phyloP scores from a whole-genome alignment of 2,888 invertebrate species.

The Hedychridium roseum region DNA sequence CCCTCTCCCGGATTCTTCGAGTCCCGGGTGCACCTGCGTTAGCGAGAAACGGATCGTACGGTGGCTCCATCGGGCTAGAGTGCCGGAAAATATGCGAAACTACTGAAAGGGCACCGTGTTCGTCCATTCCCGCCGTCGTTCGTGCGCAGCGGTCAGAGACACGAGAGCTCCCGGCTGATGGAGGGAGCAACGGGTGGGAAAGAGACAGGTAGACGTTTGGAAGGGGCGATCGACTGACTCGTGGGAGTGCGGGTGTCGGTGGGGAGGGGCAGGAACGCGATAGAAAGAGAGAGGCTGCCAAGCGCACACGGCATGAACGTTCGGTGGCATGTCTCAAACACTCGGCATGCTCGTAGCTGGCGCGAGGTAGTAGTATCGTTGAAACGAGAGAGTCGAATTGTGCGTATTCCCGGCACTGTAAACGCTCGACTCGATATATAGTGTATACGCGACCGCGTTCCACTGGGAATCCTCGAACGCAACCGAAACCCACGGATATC shows the following conservation, averaged over 20 bases:
- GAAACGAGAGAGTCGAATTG: constrained; percentile 33
- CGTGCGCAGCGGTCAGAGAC: constrained; percentile 68
- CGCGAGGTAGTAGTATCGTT: constrained; percentile 45
- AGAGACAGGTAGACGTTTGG: constrained; percentile 7
- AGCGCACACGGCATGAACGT: constrained; percentile 53
- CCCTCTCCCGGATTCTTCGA: too few relatives aligned
- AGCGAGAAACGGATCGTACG: constrained; percentile 30
- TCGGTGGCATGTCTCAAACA: constrained; percentile 57
- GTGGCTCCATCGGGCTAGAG: constrained; percentile 43
- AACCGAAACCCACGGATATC: too few relatives aligned
- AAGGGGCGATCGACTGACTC: too few relatives aligned
- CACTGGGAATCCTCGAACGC: too few relatives aligned
- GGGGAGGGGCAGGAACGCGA: constrained; percentile 19
- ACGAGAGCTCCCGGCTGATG: constrained; percentile 39
- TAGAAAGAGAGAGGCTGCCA: constrained; percentile 39
- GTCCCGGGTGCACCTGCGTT: constrained; percentile 34
- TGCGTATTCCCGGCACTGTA: constrained; percentile 22
- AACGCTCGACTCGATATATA: too few relatives aligned
- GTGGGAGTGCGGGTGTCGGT: constrained; percentile 4
- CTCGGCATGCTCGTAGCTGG: constrained; percentile 57
- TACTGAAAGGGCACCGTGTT: constrained; percentile 40
- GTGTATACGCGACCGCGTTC: too few relatives aligned
- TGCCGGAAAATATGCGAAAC: constrained; percentile 47
- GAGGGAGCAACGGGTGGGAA: constrained; percentile 14
- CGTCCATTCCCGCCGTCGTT: constrained; percentile 55